Percentiles rank a stretch among this genome's conserved stretches.
phyloP scores from a whole-genome alignment of 2,797 vertebrate genomes.

The Rhinophrynus dorsalis region DNA sequence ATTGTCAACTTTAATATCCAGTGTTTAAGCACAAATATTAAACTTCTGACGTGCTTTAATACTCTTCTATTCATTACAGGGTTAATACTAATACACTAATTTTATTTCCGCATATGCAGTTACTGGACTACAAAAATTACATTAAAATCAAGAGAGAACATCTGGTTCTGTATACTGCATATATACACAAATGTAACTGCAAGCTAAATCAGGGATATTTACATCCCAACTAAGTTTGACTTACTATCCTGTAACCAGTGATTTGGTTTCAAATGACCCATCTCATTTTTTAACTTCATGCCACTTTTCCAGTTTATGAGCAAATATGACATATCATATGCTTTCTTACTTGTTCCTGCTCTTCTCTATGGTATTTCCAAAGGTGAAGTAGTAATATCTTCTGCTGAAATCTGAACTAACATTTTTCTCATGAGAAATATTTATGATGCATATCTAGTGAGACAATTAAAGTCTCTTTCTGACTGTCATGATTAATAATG shows the following conservation, averaged over 20 bases:
- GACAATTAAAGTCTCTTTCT: slow-evolving; percentile 14
- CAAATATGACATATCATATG: slow-evolving; percentile 2
- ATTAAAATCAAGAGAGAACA: no score
- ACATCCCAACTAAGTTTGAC: slow-evolving; percentile 5
- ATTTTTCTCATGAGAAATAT: slow-evolving; percentile 14
- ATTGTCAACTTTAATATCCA: no score
- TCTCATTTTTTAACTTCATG: slow-evolving; percentile 12
- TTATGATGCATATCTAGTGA: slow-evolving; percentile 19
- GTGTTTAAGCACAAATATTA: no score
- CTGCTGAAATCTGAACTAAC: slow-evolving; percentile 12
- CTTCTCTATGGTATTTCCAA: neutral
- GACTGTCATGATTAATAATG: slow-evolving; percentile 36
- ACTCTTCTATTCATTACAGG: no score
- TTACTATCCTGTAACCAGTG: slow-evolving; percentile 2
- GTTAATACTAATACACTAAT: no score
- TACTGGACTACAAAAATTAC: no score
- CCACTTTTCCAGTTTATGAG: slow-evolving; percentile 7
- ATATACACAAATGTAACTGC: no score
- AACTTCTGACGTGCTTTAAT: no score
- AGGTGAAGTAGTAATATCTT: slow-evolving; percentile 12
- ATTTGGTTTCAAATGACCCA: slow-evolving; percentile 1
- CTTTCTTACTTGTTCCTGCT: neutral
- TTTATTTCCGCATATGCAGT: no score
- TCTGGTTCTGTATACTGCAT: no score
- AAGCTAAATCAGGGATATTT: slow-evolving; percentile 1